These are phyloP conservation scores for Callyntrura guangdongensis DNA, from an alignment of 2,888 invertebrate species.

Conservation along the genomic window DNA sequence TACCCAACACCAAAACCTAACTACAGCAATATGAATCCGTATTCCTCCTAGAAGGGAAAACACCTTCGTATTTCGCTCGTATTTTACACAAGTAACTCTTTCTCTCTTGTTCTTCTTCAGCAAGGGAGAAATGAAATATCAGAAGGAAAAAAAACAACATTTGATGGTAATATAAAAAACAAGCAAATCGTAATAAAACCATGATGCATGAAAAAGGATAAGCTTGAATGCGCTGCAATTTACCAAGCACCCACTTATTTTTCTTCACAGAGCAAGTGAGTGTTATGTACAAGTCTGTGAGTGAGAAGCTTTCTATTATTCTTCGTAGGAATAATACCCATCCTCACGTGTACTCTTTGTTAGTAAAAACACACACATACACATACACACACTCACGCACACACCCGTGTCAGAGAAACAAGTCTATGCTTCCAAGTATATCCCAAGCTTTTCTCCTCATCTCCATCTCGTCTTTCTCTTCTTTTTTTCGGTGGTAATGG, in stretches of 20 bases:
- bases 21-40: not conserved
- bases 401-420: not conserved
- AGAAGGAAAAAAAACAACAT: constrained; percentile 26
- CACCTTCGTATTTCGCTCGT: not conserved
- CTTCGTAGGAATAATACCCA: constrained; percentile 4
- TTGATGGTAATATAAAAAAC: constrained; percentile 58
- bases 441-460: constrained; percentile 30
- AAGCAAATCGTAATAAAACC: constrained; percentile 72
- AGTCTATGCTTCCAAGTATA: constrained; percentile 15
- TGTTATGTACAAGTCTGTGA: not conserved
- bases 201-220: constrained; percentile 71
- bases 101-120: not conserved
- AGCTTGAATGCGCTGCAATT: constrained; percentile 68
- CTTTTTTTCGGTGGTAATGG: constrained; percentile 1
- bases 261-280: not conserved
- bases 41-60: not conserved
- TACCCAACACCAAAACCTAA: not conserved
- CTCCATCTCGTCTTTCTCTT: not conserved
- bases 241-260: constrained; percentile 59
- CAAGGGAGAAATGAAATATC: constrained; percentile 35
- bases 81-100: not conserved
- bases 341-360: not conserved
- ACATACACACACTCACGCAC: not conserved
- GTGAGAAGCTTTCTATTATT: not conserved
- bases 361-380: not conserved